A percentile compares a stretch with the other conserved stretches of the same genome.
These are phyloP conservation scores for Gavia stellata DNA, from an alignment of 2,113 vertebrate species.

Conservation along the genomic window DNA sequence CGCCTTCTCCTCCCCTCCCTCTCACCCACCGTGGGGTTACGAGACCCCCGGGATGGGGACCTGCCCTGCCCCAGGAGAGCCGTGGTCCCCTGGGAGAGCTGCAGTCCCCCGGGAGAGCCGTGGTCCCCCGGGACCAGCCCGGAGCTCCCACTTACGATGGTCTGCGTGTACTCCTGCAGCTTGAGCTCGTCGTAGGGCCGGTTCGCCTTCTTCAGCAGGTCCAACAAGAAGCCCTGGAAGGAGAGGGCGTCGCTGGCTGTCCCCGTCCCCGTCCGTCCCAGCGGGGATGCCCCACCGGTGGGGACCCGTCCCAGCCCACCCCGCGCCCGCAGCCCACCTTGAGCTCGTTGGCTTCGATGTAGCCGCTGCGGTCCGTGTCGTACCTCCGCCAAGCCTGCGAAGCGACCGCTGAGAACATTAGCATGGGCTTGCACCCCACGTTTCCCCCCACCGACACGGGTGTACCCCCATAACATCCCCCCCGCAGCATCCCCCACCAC, in stretches of 20 bases:
- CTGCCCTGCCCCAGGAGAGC: too few species aligned
- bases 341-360: constrained; percentile 96
- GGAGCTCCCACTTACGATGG: constrained; percentile 80
- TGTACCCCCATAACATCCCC: accelerated
- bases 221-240: constrained; percentile 88
- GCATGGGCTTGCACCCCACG: background rate
- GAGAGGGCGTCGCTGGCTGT: background rate
- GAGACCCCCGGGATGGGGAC: accelerated
- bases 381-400: constrained; percentile 91
- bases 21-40: accelerated
- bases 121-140: background rate
- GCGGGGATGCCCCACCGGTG: accelerated
- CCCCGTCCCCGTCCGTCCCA: accelerated
- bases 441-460: accelerated
- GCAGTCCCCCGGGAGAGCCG: accelerated
- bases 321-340: constrained; percentile 75
- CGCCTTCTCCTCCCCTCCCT: background rate
- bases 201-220: constrained; percentile 94
- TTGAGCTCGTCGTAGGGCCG: constrained; percentile 90
- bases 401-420: background rate
- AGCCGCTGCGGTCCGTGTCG: constrained; percentile 94
- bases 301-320: background rate
- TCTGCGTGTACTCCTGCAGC: constrained; percentile 93
- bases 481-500: too few species aligned
- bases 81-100: accelerated